Evolutionary conservation across 2,888 invertebrate genomes (phyloP).

Genomic region (Morpho deidamia): DNA sequence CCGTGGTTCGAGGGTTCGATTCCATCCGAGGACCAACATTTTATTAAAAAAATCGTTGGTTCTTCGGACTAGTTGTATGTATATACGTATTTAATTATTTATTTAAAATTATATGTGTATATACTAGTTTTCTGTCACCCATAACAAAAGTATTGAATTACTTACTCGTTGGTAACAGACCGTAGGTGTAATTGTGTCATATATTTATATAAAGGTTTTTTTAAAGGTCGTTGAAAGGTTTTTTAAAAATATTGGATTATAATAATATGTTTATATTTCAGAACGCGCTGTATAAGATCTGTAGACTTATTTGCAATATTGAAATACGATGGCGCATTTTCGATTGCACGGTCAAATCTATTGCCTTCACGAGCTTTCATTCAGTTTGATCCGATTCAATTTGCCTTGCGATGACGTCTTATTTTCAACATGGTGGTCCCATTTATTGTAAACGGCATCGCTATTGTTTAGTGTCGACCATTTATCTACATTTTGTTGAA

Average conservation of each 20-base stretch:
- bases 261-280: not conserved
- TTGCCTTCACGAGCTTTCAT: slow-evolving; percentile 59
- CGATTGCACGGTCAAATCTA: slow-evolving; percentile 63
- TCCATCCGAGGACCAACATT: too few species aligned
- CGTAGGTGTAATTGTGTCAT: too few species aligned
- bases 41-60: too few species aligned
- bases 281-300: not conserved
- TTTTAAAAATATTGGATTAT: not conserved
- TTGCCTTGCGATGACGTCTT: slow-evolving; percentile 57
- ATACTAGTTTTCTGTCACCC: too few species aligned
- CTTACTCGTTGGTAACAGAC: too few species aligned
- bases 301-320: slow-evolving; percentile 38
- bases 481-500: not conserved
- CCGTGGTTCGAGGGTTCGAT: too few species aligned
- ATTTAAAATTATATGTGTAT: too few species aligned
- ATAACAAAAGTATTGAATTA: too few species aligned
- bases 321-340: slow-evolving; percentile 47
- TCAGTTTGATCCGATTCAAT: slow-evolving; percentile 62
- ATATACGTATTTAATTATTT: too few species aligned
- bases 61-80: too few species aligned
- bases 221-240: too few species aligned
- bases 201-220: too few species aligned
- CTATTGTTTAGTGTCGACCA: slow-evolving; percentile 9
- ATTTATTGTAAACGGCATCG: slow-evolving; percentile 24
- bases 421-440: slow-evolving; percentile 70